Base-by-base conservation (phyloP, 2,888 invertebrate genomes). In the Drosophila stalkeri region DNA sequence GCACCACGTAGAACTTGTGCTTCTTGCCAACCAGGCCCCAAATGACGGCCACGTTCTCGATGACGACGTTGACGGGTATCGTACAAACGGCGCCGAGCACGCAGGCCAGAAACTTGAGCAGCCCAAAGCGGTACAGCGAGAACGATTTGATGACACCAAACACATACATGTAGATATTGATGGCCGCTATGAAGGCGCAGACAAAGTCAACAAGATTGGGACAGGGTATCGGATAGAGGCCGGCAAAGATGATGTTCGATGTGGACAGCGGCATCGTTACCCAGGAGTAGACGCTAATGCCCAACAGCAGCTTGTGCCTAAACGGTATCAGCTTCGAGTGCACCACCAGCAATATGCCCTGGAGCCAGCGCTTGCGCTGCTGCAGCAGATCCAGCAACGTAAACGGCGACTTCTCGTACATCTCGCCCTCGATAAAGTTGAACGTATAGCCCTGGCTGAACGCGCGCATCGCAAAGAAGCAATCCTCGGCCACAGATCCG, bases 321-420 rank as follows among this genome's bases (percentile, higher is more conserved):
- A 96, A 81, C 16, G 97, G 97, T 92, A 98, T 97, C 81, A 95
- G 94, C 91, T 96, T 96, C 64, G 97, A 97, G 93, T 98, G 97
- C 54, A 98, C 97, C 27, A 98, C 98, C 73, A 98, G 94, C 27
- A 97, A 94, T 86, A 98, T 98, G 91, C 98, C 98, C 94, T 98
- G 97, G 62, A 99, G 95, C 99, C 99, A 99, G 62, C 99, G 95
- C 92, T 99, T 99, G 68, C 99, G 95, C 92, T 99, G 99, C 92
- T 99, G 98, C 82, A 99, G 95, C 90, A 99, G 98, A 93, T 99
- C 99, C 95, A 97, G 96, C 39, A 99, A 93, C 2, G 98, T 97
- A 92, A 99, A 99, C 4, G 99, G 99, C 8, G 98, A 98, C 92
- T 99, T 99, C 92, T 99, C 99, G 96, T 98, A 98, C 99, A 99